Evolutionary conservation across 1,140 invertebrate genomes (phyloP), one percentile per base, ranked within the genome.

Genomic region (Magallana ariakensis): DNA sequence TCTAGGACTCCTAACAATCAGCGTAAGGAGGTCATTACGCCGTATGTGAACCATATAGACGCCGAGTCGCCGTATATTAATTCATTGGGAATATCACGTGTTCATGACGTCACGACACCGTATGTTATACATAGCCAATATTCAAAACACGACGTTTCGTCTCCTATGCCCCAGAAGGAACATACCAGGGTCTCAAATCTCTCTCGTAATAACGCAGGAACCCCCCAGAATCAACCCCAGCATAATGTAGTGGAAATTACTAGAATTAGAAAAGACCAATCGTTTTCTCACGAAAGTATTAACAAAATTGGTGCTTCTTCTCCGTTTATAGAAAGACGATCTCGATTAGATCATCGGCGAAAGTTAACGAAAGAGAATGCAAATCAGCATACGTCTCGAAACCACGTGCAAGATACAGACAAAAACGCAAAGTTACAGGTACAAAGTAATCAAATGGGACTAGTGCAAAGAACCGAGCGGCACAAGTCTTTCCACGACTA

Each of bases 361-460:
- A 85, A 55, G 33, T 13, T 46, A 19, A 46, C 19, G 15, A 81
- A 62, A 84, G 55, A 22, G 81, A 85, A 80, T 87, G 80, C 80
- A 84, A 90, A 75, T 75, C 66, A 75, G 1, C 19, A 75, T 19
- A 22, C 66, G 11, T 11, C 66, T 15, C 22, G 22, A 22, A 54
- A 83, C 33, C 70, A 54, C n/a, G 80, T 82, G 19, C 80, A 82
- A 55, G 80, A 82, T 58, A 16, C 26, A 56, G 85, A 90, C 66
- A 89, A 89, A 66, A 86, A 88, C 53, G 81, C 83, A 11, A 85
- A 91, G 26, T 54, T 90, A 53, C 87, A 89, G 56, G 46, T 92
- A 62, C 90, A 91, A 75, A 91, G 89, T 58, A 91, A 92, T 82
- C 90, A 91, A 75, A 90, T 91, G 66, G 91, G 90, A 56, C 85